phyloP scores from a whole-genome alignment of 1,140 invertebrate genomes.

The Diuraphis noxia region DNA sequence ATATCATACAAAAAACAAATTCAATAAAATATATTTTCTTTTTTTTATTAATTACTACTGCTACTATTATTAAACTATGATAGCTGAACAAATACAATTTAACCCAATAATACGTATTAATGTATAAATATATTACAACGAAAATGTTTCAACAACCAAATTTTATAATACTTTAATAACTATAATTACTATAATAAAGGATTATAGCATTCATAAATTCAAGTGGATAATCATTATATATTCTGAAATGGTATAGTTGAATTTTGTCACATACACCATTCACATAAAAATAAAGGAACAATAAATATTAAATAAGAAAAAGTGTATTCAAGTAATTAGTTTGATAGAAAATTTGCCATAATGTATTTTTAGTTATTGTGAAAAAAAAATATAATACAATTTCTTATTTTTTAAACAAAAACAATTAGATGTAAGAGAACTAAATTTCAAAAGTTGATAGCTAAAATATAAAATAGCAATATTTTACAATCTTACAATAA shows the following conservation, averaged over 20 bases:
- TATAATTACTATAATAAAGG: not conserved
- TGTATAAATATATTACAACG: not conserved
- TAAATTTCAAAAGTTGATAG: not conserved
- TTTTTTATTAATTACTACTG: too few species aligned
- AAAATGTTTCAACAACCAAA: not conserved
- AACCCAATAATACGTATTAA: too few species aligned
- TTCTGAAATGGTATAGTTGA: slow-evolving; percentile 19
- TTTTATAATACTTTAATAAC: not conserved
- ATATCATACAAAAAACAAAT: not conserved
- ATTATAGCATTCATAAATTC: not conserved
- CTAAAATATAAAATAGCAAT: not conserved
- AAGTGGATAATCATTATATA: slow-evolving; percentile 6
- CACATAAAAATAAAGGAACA: not conserved
- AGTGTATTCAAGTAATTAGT: not conserved
- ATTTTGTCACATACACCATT: slow-evolving; percentile 16
- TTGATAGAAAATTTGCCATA: not conserved
- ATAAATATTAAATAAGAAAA: not conserved
- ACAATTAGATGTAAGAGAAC: not conserved
- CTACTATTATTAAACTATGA: too few species aligned
- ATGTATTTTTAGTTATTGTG: not conserved
- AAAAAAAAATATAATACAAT: not conserved
- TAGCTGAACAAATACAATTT: too few species aligned
- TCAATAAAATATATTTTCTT: too few species aligned
- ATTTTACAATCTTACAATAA: too few species aligned
- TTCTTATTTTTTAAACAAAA: too few species aligned